These are phyloP conservation scores for Adineta ricciae DNA, from an alignment of 2,888 invertebrate genomes.

Conservation along the genomic window DNA sequence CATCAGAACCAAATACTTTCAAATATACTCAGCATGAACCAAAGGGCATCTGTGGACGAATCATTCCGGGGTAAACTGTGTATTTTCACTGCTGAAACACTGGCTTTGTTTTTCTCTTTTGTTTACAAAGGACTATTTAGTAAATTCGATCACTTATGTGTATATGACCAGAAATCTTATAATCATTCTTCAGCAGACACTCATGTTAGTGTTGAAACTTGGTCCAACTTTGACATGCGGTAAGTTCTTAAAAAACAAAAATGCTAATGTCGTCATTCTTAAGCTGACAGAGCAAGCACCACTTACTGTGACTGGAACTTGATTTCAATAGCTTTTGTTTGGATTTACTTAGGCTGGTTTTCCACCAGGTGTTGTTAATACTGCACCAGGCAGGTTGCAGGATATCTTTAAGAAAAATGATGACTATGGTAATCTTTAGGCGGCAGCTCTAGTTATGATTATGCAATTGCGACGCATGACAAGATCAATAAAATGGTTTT, in stretches of 20 bases:
- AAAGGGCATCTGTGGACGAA: slow-evolving; percentile 59
- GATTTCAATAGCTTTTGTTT: no score
- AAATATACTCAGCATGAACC: slow-evolving; percentile 63
- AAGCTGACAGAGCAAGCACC: slow-evolving; percentile 37
- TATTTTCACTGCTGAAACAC: no score
- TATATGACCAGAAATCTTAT: background rate
- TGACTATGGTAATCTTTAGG: slow-evolving; percentile 34
- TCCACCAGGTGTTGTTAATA: slow-evolving; percentile 67
- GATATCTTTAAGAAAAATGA: no score
- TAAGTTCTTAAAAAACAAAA: no score
- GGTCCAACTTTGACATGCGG: slow-evolving; percentile 59
- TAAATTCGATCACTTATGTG: background rate
- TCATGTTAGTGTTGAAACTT: slow-evolving; percentile 92
- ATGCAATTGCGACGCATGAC: slow-evolving; percentile 61
- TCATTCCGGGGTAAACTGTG: slow-evolving; percentile 45
- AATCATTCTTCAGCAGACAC: background rate
- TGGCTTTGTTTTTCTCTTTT: background rate
- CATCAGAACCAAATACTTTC: slow-evolving; percentile 66
- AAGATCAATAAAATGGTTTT: slow-evolving; percentile 67
- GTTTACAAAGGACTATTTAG: slow-evolving; percentile 22
- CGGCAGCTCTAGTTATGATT: slow-evolving; percentile 63
- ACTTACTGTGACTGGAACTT: no score
- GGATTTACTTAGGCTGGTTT: slow-evolving; percentile 54
- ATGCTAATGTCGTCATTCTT: slow-evolving; percentile 35
- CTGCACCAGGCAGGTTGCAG: slow-evolving; percentile 55